phyloP scores from a whole-genome alignment of 1,140 invertebrate species.

The Heliothis virescens region DNA sequence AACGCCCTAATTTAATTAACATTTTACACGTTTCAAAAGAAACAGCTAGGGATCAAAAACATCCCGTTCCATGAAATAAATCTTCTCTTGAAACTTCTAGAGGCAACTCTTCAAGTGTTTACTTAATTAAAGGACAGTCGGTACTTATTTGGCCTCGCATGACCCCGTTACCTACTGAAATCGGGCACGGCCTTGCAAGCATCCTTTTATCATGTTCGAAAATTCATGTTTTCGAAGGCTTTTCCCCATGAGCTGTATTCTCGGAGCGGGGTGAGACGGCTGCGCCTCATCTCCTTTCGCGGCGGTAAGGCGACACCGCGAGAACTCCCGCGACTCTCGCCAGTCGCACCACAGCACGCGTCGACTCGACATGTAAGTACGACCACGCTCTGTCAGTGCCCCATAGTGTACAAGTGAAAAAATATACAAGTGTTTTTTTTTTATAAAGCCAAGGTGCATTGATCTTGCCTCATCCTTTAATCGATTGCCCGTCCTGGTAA shows the following conservation, averaged over 20 bases:
- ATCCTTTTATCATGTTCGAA: constrained; percentile 48
- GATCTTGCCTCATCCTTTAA: constrained; percentile 55
- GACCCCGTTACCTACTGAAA: constrained; percentile 14
- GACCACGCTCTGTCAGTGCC: constrained; percentile 67
- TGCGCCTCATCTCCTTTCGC: constrained; percentile 77
- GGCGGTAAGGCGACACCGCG: constrained; percentile 81
- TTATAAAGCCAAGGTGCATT: constrained; percentile 66
- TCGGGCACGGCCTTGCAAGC: constrained; percentile 17
- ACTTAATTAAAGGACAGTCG: not conserved
- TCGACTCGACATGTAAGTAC: constrained; percentile 86
- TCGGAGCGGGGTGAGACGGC: constrained; percentile 70
- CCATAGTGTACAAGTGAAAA: constrained; percentile 73
- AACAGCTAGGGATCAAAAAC: too few relatives aligned
- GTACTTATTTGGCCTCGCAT: constrained; percentile 4
- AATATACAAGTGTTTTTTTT: constrained; percentile 70
- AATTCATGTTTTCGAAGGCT: constrained; percentile 56
- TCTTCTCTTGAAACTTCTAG: not conserved
- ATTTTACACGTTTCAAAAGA: too few relatives aligned
- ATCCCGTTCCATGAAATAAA: too few relatives aligned
- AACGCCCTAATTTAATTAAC: too few relatives aligned
- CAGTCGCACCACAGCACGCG: constrained; percentile 85
- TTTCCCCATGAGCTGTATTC: constrained; percentile 66
- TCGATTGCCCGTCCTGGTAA: constrained; percentile 58
- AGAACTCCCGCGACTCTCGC: constrained; percentile 61
- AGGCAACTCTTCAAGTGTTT: not conserved